These are phyloP conservation scores for Chondrilla cf. caribensis DNA, from an alignment of 37 sponge, comb jelly and placozoan genomes.

Conservation along the genomic window DNA sequence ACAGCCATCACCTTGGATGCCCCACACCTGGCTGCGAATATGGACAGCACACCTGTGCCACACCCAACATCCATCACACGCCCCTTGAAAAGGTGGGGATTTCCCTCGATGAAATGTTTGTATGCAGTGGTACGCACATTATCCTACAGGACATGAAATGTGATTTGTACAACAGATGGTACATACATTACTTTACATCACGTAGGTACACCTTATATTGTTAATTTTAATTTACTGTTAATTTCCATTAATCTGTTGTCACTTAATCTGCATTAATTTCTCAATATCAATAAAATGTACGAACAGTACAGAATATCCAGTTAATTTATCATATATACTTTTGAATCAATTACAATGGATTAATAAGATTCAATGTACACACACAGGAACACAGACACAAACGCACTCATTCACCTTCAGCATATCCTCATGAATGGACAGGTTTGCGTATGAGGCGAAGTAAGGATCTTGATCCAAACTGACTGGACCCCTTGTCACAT, in stretches of 20 bases:
- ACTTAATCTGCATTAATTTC: too few species aligned
- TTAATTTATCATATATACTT: too few species aligned
- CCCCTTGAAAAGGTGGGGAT: constrained; percentile 54
- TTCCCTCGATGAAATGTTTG: constrained; percentile 50
- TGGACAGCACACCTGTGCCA: constrained; percentile 81
- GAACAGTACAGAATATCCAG: too few species aligned
- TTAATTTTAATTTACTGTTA: too few species aligned
- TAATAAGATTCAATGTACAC: too few species aligned
- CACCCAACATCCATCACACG: constrained; percentile 82
- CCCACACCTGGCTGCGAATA: constrained; percentile 73
- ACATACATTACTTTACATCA: too few species aligned
- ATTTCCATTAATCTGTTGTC: too few species aligned
- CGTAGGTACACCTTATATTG: too few species aligned
- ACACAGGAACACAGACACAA: not conserved
- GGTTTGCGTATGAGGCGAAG: constrained; percentile 65
- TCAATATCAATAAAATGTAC: too few species aligned
- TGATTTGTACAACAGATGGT: not conserved
- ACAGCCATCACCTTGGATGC: constrained; percentile 62
- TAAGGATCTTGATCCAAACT: constrained; percentile 40
- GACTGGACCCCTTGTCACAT: not conserved
- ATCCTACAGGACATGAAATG: constrained; percentile 38
- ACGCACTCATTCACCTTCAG: constrained; percentile 43
- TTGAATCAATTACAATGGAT: too few species aligned
- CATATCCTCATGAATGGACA: constrained; percentile 77
- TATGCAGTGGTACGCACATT: constrained; percentile 65